Base-by-base conservation (phyloP, 2,888 invertebrate genomes). In the Scaptomyza parva region DNA sequence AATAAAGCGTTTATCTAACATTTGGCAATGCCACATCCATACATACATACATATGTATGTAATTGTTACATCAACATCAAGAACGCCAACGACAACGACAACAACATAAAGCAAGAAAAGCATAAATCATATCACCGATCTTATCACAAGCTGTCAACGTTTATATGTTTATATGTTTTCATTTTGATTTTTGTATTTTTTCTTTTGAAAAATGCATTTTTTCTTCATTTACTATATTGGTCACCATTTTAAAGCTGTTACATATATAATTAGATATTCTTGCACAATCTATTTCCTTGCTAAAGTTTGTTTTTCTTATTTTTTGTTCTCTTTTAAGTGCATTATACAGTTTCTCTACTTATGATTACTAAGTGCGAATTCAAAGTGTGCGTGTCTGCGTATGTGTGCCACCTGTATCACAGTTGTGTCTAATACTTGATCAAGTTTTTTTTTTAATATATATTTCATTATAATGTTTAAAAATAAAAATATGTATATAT, bases 1-100 rank as follows among this genome's bases (percentile, higher is more conserved):
- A 58, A 82, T 76, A 78, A 75, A 82, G 68, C 62, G n/a, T 50
- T 64, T 44, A 55, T 47, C 55, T 68, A 70, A 65, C 57, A 72
- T 53, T 72, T 52, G 40, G 28, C 53, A 30, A 50, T 24, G 30
- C 17, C 37, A 37, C 8, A 9, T 9, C 1, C 9, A 37, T 37
- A 37, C 35, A 37, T 37, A 37, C 17, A 37, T 9, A 17, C 6
- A n/a, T n/a, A 33, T 12, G 11, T 20, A 58, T 22, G 18, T 50
- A 18, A 30, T 24, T 30, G 6, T 61, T 47, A 44, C 22, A 64
- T 48, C 22, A 59, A 60, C 37, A 44, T 20, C 3, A 65, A 45
- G 52, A 59, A 61, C 55, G 37, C 57, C 52, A 71, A 50, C 41
- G 48, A 45, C 58, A 60, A 61, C 53, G 33, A 60, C 43, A 70